Percentiles rank a stretch among this genome's conserved stretches.
Conservation (phyloP, 2,113 vertebrate genomes). For the Pionites leucogaster region DNA sequence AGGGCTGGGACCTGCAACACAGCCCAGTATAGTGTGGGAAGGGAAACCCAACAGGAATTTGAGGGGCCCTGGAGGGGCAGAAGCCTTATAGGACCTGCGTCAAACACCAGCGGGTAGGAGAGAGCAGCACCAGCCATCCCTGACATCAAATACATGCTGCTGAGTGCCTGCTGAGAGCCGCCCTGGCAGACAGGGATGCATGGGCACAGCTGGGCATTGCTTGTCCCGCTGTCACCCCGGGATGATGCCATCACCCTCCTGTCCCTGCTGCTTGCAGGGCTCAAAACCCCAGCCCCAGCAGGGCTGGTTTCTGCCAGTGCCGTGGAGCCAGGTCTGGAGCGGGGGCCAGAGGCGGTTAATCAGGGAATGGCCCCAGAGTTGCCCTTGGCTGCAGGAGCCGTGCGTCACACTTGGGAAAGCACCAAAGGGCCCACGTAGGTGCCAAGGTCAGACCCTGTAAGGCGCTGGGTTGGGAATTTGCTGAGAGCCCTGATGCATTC, state of each 20-base stretch:
- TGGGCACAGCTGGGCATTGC: neutral
- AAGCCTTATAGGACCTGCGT: neutral
- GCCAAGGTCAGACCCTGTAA: neutral
- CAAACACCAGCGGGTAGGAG: neutral
- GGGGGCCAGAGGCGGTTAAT: neutral
- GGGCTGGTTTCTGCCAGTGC: neutral
- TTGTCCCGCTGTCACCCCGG: neutral
- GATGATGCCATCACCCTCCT: fast-evolving
- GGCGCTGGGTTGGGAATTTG: neutral
- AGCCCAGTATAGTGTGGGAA: fast-evolving
- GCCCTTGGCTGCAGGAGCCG: fast-evolving
- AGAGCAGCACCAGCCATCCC: neutral
- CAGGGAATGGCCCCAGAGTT: neutral
- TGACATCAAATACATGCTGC: neutral
- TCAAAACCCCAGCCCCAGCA: fast-evolving
- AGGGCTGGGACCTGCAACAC: neutral
- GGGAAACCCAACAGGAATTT: neutral
- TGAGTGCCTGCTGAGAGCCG: neutral
- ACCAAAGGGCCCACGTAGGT: fast-evolving
- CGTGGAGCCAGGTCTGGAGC: fast-evolving
- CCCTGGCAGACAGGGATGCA: neutral
- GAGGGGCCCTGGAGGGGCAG: neutral
- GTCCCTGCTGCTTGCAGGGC: fast-evolving
- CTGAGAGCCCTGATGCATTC: neutral
- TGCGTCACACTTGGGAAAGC: neutral